phyloP scores from a whole-genome alignment of 2,888 invertebrate genomes.

The Melanargia galathea region DNA sequence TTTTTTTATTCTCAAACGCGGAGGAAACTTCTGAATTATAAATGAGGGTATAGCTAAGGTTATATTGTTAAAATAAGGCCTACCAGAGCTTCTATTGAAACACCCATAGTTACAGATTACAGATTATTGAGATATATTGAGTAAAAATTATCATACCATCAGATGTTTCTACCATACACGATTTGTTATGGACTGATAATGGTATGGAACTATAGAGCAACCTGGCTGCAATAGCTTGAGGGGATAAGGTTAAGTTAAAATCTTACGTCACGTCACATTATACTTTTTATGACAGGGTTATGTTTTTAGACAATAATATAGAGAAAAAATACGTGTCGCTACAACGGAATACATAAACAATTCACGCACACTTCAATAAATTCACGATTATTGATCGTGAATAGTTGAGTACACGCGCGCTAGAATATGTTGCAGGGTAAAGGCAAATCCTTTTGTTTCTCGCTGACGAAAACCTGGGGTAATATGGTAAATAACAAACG shows the following conservation, averaged over 20 bases:
- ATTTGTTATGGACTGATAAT: background rate
- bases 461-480: no score
- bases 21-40: background rate
- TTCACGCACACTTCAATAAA: no score
- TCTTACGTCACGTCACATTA: background rate
- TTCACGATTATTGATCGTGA: no score
- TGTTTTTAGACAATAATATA: no score
- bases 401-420: no score
- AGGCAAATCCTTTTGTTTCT: no score
- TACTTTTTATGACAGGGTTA: background rate
- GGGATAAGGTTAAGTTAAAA: background rate
- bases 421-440: no score
- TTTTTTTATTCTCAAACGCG: background rate
- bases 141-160: background rate
- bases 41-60: background rate
- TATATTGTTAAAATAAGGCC: no score
- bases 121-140: background rate
- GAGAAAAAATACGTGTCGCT: no score
- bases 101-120: background rate
- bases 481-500: constrained; percentile 10
- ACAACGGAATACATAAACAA: no score
- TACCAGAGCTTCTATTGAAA: background rate
- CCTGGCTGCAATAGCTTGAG: background rate
- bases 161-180: background rate
- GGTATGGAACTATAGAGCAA: background rate